These are phyloP conservation scores for Temnopleurus reevesii DNA, from an alignment of 53 echinoderm and acorn worm genomes.

Conservation along the genomic window DNA sequence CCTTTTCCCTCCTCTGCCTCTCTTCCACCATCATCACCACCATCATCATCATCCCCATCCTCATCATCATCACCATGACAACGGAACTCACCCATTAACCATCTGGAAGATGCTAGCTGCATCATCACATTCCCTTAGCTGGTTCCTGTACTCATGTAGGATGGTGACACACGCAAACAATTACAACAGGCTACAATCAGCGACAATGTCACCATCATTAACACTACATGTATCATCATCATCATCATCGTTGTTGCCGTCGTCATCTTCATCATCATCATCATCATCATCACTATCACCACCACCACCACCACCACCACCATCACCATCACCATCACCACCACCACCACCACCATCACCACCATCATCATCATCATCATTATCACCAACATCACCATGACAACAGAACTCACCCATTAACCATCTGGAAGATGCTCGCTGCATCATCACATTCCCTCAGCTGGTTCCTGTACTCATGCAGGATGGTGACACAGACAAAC, in stretches of 20 bases:
- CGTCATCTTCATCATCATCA: background rate
- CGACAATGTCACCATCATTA: too few relatives aligned
- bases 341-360: background rate
- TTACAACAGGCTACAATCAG: slow-evolving; percentile 40
- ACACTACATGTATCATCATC: too few relatives aligned
- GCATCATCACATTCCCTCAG: slow-evolving; percentile 84
- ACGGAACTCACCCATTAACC: too few relatives aligned
- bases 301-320: background rate
- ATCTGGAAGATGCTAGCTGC: background rate
- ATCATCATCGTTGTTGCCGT: background rate
- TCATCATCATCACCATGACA: background rate
- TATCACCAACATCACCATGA: background rate
- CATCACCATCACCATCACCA: background rate
- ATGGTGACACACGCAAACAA: slow-evolving; percentile 91
- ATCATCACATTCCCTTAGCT: slow-evolving; percentile 30
- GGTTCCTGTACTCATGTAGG: slow-evolving; percentile 76
- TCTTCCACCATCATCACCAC: background rate
- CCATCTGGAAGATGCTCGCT: slow-evolving; percentile 90
- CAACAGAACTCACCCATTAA: slow-evolving; percentile 83
- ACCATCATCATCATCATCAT: background rate
- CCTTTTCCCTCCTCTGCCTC: background rate
- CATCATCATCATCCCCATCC: background rate
- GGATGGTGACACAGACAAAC: slow-evolving; percentile 88
- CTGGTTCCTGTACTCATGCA: slow-evolving; percentile 75
- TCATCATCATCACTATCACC: background rate